These are phyloP conservation scores for Toxonevra muliebris DNA, from an alignment of 2,888 invertebrate species.

Conservation along the genomic window DNA sequence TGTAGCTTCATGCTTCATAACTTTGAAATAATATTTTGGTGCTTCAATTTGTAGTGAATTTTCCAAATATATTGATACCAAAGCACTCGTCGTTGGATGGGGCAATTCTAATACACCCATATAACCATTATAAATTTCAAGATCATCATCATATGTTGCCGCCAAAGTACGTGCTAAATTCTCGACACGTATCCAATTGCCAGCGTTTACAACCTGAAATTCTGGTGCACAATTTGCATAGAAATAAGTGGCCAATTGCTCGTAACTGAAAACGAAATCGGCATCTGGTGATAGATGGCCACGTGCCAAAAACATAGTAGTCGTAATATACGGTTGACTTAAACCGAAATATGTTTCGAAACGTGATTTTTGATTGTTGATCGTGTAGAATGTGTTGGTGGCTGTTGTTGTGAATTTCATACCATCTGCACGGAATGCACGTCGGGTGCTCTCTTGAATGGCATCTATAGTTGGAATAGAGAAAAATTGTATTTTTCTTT, in stretches of 20 bases:
- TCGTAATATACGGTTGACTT: constrained; percentile 53
- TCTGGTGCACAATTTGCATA: constrained; percentile 68
- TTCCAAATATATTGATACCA: constrained; percentile 57
- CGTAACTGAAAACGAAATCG: constrained; percentile 66
- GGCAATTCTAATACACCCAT: constrained; percentile 62
- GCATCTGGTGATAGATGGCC: constrained; percentile 68
- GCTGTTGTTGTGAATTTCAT: constrained; percentile 47
- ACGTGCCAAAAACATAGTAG: constrained; percentile 60
- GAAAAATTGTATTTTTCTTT: too few relatives aligned
- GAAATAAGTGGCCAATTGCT: constrained; percentile 67
- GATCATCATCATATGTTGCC: constrained; percentile 52
- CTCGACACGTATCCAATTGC: constrained; percentile 68
- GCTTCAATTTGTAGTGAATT: constrained; percentile 59
- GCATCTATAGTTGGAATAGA: constrained; percentile 21
- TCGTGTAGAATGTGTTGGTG: constrained; percentile 53
- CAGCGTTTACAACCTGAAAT: constrained; percentile 67
- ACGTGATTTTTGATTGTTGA: constrained; percentile 54
- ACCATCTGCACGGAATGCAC: constrained; percentile 58
- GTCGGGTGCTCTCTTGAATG: constrained; percentile 50
- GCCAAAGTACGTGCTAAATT: constrained; percentile 62
- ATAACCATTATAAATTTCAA: constrained; percentile 65
- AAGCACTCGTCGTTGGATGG: constrained; percentile 45
- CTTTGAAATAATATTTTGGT: constrained; percentile 66
- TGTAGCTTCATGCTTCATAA: constrained; percentile 61
- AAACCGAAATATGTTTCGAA: constrained; percentile 58